These are phyloP conservation scores for Campylomormyrus numenius DNA, from an alignment of 2,113 vertebrate species.

Conservation along the genomic window DNA sequence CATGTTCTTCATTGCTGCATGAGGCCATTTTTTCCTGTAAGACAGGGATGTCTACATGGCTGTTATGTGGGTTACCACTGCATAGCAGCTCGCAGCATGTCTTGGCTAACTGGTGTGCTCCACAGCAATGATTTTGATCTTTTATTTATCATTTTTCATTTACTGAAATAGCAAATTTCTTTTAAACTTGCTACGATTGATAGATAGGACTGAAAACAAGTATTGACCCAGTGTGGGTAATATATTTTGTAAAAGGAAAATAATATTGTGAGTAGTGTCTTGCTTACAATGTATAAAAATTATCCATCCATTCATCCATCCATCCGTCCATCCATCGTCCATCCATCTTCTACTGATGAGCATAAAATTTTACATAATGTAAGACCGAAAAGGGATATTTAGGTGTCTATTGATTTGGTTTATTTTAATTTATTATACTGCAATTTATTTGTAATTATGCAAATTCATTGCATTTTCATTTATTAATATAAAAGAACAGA, in stretches of 20 bases:
- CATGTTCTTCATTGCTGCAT: not conserved
- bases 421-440: not conserved
- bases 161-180: not conserved
- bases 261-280: not conserved
- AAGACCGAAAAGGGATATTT: not conserved
- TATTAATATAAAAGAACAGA: not conserved
- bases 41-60: not conserved
- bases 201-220: not conserved
- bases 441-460: slow-evolving; percentile 1
- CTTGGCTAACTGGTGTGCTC: not conserved
- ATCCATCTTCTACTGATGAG: not conserved
- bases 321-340: not conserved
- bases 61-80: not conserved
- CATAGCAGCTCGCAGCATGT: not conserved
- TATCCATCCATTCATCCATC: not conserved
- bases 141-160: not conserved
- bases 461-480: not conserved
- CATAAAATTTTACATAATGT: not conserved
- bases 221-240: not conserved
- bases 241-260: not conserved
- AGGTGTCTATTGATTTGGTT: not conserved
- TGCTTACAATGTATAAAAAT: not conserved
- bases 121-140: not conserved
- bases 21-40: not conserved
- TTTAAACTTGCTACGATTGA: not conserved